Evolutionary conservation across 2,113 vertebrate species (phyloP).

Genomic region (Heterocephalus glaber): DNA sequence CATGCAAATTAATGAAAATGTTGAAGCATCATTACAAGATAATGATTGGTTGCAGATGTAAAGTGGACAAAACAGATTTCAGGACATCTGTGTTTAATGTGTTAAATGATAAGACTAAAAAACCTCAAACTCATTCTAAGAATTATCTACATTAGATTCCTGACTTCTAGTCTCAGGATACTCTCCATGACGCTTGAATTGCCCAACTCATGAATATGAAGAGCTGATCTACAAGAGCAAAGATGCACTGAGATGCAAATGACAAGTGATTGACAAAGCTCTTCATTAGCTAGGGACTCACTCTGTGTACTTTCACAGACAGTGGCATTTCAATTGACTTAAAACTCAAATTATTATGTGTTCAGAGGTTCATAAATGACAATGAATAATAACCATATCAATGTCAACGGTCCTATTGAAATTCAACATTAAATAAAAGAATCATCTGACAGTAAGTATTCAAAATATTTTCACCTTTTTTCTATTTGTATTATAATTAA

Average conservation of each 20-base stretch:
- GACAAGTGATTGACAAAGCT: neutral
- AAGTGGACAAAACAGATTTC: neutral
- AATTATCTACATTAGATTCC: neutral
- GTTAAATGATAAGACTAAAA: neutral
- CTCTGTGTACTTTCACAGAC: too few relatives aligned
- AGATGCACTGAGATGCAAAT: neutral
- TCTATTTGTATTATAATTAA: neutral
- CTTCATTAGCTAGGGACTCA: too few relatives aligned
- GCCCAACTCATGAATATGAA: neutral
- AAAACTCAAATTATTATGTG: neutral
- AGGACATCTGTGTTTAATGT: neutral
- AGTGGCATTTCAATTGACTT: neutral
- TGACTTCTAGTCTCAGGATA: neutral
- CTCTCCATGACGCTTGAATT: neutral
- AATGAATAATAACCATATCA: neutral
- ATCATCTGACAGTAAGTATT: neutral
- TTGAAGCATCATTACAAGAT: neutral
- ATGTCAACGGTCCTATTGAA: neutral
- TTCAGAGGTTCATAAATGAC: neutral
- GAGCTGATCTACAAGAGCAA: neutral
- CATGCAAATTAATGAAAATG: neutral
- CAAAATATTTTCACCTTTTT: neutral
- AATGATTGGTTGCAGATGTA: neutral
- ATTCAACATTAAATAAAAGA: neutral
- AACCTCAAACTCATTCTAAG: neutral